Conservation (phyloP, 2,888 invertebrate genomes). For the Drosophila prostipennis region DNA sequence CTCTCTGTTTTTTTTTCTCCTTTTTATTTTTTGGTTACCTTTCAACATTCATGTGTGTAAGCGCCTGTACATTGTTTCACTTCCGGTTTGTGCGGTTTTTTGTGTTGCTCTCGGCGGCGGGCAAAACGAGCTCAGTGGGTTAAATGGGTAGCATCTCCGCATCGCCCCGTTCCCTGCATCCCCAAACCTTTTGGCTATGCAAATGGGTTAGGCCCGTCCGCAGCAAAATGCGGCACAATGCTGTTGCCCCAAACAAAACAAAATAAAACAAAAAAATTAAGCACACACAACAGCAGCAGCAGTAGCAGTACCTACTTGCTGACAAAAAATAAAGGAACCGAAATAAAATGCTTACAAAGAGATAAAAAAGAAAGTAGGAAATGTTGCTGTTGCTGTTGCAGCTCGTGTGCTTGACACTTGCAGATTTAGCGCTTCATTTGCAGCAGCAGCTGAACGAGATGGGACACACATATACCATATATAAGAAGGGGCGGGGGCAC, state of each 20-base stretch:
- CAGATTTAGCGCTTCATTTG: conserved; percentile 71
- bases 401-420: conserved; percentile 65
- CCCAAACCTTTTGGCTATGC: conserved; percentile 33
- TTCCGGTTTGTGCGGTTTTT: conserved; percentile 48
- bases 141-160: conserved; percentile 69
- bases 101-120: conserved; percentile 51
- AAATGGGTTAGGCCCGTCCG: conserved; percentile 57
- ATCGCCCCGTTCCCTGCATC: not conserved
- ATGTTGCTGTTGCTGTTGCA: conserved; percentile 35
- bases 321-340: conserved; percentile 22
- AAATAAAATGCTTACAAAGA: conserved; percentile 49
- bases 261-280: conserved; percentile 45
- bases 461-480: conserved; percentile 10
- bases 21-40: conserved; percentile 22
- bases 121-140: conserved; percentile 73
- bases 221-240: conserved; percentile 46
- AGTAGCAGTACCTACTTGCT: not conserved
- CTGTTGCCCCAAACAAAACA: conserved; percentile 28
- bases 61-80: conserved; percentile 44
- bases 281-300: conserved; percentile 38
- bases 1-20: not conserved
- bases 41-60: conserved; percentile 33
- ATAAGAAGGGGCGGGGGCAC: conserved; percentile 1
- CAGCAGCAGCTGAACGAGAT: conserved; percentile 40
- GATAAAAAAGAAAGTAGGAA: conserved; percentile 26